A percentile compares a stretch with the other conserved stretches of the same genome.
Evolutionary conservation across 92 coral and sea anemone genomes (phyloP).

Genomic region (Paragorgia papillata): DNA sequence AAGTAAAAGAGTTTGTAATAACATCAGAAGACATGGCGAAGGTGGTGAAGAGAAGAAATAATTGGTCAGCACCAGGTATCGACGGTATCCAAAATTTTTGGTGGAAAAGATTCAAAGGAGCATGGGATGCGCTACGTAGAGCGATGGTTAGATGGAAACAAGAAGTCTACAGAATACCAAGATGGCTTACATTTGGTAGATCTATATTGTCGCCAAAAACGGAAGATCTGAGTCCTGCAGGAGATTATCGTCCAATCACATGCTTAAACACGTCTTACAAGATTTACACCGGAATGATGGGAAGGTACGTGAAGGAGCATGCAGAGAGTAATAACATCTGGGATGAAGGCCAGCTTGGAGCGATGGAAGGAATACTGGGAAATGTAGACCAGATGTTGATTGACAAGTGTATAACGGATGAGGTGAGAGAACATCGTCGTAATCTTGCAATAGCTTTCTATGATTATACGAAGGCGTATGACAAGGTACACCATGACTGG

Average conservation of each 20-base stretch:
- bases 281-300: neutral
- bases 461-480: slow-evolving; percentile 6
- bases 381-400: slow-evolving; percentile 40
- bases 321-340: slow-evolving; percentile 10
- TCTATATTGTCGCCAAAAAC: no score
- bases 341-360: slow-evolving; percentile 51
- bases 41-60: neutral
- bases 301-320: slow-evolving; percentile 23
- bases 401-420: slow-evolving; percentile 48
- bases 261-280: no score
- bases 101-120: slow-evolving; percentile 14
- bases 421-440: slow-evolving; percentile 48
- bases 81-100: neutral
- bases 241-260: no score
- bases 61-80: neutral
- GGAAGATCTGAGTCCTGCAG: no score
- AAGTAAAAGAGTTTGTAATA: no score
- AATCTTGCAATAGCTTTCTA: slow-evolving; percentile 51
- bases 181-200: no score
- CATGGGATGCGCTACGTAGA: no score
- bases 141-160: no score
- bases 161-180: no score
- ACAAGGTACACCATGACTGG: slow-evolving; percentile 51
- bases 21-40: no score
- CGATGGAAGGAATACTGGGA: slow-evolving; percentile 37